These are phyloP conservation scores for Psittacula echo DNA, from an alignment of 2,797 vertebrate genomes.

Conservation along the genomic window DNA sequence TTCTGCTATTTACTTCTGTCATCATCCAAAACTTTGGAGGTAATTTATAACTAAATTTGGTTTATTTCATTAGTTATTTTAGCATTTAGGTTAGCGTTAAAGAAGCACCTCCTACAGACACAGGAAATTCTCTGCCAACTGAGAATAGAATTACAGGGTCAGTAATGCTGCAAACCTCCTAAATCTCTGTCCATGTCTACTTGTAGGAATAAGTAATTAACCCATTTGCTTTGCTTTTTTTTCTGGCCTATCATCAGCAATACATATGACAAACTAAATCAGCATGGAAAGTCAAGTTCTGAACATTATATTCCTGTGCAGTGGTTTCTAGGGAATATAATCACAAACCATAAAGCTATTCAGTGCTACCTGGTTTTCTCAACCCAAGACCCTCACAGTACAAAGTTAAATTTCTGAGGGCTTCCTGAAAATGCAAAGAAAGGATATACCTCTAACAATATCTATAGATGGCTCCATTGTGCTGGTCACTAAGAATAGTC, in stretches of 20 bases:
- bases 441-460: background rate
- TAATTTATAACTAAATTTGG: background rate
- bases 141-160: background rate
- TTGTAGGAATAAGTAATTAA: background rate
- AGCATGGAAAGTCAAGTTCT: background rate
- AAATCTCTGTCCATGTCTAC: background rate
- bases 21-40: background rate
- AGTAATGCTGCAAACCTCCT: background rate
- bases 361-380: background rate
- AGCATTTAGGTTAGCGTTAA: background rate
- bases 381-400: background rate
- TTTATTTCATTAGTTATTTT: background rate
- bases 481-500: background rate
- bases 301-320: background rate
- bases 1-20: background rate
- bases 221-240: background rate
- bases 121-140: background rate
- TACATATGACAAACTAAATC: background rate
- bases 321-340: background rate
- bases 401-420: background rate
- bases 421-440: background rate
- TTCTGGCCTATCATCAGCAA: accelerated
- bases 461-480: background rate
- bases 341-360: background rate
- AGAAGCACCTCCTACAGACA: background rate